Percentiles rank a stretch among this genome's conserved stretches.
Evolutionary conservation across 1,140 invertebrate genomes (phyloP).

Genomic region (Aphaenogaster floridana): DNA sequence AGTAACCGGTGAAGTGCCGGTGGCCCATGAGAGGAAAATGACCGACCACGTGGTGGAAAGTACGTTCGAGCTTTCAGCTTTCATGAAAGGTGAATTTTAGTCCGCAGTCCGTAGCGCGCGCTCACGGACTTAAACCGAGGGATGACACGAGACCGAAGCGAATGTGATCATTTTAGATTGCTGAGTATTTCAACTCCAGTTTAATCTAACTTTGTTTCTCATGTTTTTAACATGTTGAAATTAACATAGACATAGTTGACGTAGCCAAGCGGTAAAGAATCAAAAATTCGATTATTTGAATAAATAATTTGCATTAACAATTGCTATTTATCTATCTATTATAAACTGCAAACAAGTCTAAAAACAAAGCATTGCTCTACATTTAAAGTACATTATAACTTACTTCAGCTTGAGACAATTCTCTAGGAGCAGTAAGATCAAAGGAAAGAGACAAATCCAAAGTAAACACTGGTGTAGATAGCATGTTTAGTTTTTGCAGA

Average conservation of each 20-base stretch:
- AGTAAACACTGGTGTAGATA: too few relatives aligned
- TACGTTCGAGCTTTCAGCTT: constrained; percentile 78
- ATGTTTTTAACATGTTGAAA: neutral
- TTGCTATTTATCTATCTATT: neutral
- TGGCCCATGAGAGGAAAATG: constrained; percentile 72
- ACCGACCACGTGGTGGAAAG: constrained; percentile 80
- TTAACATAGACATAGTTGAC: neutral
- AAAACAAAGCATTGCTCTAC: neutral
- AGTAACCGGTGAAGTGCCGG: constrained; percentile 59
- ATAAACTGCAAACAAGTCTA: neutral
- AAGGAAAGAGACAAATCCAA: too few relatives aligned
- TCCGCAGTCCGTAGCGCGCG: neutral
- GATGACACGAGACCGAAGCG: constrained; percentile 24
- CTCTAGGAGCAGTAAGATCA: too few relatives aligned
- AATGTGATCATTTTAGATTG: neutral
- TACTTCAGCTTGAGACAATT: neutral
- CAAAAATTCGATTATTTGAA: neutral
- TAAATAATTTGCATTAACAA: constrained; percentile 4
- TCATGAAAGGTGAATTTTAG: constrained; percentile 82
- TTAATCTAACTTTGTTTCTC: neutral
- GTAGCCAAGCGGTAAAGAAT: neutral
- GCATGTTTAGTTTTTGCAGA: too few relatives aligned
- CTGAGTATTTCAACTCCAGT: neutral
- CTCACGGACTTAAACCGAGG: constrained; percentile 1
- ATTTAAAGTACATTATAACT: neutral